Percentiles rank a stretch among this genome's conserved stretches.
Conservation (phyloP, 2,888 invertebrate genomes). For the Papilio protenor region DNA sequence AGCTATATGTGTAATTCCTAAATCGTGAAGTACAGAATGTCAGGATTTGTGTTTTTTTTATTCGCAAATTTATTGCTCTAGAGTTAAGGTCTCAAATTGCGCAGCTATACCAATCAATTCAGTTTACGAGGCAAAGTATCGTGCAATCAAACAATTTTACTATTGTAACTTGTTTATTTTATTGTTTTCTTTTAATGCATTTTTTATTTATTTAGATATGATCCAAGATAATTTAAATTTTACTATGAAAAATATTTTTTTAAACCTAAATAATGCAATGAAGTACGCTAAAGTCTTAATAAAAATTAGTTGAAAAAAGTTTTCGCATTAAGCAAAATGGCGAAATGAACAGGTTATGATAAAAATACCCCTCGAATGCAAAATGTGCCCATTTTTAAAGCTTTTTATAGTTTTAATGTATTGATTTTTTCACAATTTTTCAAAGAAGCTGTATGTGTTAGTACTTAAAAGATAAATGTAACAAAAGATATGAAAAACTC, state of each 20-base stretch:
- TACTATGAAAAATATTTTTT: no score
- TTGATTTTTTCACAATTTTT: constrained; percentile 1
- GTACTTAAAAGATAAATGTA: constrained; percentile 32
- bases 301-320: no score
- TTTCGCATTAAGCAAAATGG: not conserved
- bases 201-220: not conserved
- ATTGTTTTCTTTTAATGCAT: not conserved
- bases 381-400: not conserved
- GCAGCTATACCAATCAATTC: not conserved
- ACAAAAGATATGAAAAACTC: not conserved
- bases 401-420: not conserved
- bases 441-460: constrained; percentile 24
- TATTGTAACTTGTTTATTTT: constrained; percentile 8
- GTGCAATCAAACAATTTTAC: not conserved
- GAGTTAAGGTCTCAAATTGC: constrained; percentile 21
- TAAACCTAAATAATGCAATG: not conserved
- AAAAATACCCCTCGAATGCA: not conserved
- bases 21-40: constrained; percentile 50
- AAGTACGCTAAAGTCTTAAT: not conserved
- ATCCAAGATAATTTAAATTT: not conserved
- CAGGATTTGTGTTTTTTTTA: constrained; percentile 26
- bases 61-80: constrained; percentile 22
- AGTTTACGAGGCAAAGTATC: not conserved
- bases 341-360: not conserved
- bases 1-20: constrained; percentile 44